Conservation (phyloP, 2,888 invertebrate genomes). For the Linnaemya vulpina region DNA sequence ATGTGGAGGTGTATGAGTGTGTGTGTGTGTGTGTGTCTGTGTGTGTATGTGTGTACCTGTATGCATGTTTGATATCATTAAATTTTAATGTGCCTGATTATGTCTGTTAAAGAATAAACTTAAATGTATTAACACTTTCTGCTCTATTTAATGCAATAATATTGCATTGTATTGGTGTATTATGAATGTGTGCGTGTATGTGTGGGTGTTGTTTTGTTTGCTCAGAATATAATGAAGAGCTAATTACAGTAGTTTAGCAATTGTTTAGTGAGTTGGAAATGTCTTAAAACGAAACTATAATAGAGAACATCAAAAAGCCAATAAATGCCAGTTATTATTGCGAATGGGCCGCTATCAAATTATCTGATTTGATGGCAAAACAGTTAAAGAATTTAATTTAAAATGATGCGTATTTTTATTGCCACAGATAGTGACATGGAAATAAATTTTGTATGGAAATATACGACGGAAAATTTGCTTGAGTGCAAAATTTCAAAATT, state of each 20-base stretch:
- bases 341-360: no score
- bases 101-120: not conserved
- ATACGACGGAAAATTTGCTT: no score
- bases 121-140: not conserved
- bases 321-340: no score
- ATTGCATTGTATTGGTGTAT: not conserved
- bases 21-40: not conserved
- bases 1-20: not conserved
- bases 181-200: not conserved
- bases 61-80: not conserved
- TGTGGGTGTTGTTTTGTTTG: not conserved
- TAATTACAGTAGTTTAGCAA: not conserved
- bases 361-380: no score
- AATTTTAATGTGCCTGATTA: not conserved
- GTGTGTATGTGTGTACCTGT: not conserved
- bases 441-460: no score
- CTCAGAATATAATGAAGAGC: not conserved
- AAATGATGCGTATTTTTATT: not conserved
- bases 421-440: no score
- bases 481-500: no score
- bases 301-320: no score
- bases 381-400: no score
- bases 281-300: no score
- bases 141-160: not conserved
- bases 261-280: not conserved